phyloP scores from a whole-genome alignment of 2,797 vertebrate species.

The Cryptoblepharus egeriae region DNA sequence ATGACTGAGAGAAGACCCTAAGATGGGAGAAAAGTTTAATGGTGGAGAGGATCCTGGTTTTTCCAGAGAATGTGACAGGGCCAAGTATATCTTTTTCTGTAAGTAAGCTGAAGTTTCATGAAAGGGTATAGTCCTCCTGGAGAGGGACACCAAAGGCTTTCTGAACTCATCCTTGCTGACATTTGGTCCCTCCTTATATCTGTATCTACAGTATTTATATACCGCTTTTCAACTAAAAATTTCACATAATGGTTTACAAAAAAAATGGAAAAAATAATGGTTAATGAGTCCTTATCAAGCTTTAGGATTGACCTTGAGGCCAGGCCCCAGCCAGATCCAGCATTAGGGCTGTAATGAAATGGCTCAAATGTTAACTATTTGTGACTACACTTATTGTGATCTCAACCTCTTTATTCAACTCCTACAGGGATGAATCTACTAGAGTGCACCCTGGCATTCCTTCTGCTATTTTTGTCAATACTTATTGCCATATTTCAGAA shows the following conservation, averaged over 20 bases:
- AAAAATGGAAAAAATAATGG: too few species aligned
- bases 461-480: neutral
- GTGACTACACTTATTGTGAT: neutral
- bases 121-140: neutral
- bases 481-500: neutral
- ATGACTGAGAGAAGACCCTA: conserved; percentile 91
- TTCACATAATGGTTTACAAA: too few species aligned
- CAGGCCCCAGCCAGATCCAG: neutral
- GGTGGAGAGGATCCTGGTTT: neutral
- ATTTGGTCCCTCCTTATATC: neutral
- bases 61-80: neutral
- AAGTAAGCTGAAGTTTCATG: neutral
- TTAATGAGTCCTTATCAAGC: too few species aligned
- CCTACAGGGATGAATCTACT: accelerated
- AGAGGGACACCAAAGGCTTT: neutral
- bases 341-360: neutral
- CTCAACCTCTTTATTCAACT: too few species aligned
- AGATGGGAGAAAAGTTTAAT: neutral
- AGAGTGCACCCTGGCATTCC: neutral
- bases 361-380: neutral
- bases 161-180: neutral
- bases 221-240: too few species aligned
- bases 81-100: neutral
- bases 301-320: neutral
- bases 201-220: too few species aligned